Conservation (phyloP, 2,888 invertebrate species). For the Pomacea canaliculata region DNA sequence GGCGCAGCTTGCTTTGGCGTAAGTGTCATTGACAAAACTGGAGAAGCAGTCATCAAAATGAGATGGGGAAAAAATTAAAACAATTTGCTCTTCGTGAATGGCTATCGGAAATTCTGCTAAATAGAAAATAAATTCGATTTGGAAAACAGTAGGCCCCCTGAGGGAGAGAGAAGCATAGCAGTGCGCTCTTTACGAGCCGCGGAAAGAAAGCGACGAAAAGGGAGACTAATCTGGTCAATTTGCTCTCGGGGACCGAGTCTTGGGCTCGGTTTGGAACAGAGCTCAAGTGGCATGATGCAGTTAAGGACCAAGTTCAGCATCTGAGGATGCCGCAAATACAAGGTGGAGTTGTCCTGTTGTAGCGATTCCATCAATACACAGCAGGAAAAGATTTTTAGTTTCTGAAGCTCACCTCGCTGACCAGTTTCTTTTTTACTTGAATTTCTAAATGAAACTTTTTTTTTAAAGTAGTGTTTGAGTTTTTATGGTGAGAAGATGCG, state of each 20-base stretch:
- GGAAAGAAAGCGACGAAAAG: conserved; percentile 11
- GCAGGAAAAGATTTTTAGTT: no score
- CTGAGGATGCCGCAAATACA: no score
- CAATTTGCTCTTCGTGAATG: conserved; percentile 26
- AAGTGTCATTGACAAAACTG: conserved; percentile 22
- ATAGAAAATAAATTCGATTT: conserved; percentile 28
- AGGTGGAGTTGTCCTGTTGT: no score
- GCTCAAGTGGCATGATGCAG: conserved; percentile 11
- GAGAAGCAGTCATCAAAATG: background rate
- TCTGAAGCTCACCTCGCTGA: no score
- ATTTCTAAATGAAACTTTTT: no score
- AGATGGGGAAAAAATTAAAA: conserved; percentile 17
- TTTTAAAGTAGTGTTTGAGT: no score
- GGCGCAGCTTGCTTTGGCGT: background rate
- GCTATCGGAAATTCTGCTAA: conserved; percentile 25
- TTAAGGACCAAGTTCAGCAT: background rate
- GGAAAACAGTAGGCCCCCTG: background rate
- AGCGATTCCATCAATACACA: no score
- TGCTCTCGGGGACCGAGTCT: conserved; percentile 6
- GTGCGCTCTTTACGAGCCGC: background rate
- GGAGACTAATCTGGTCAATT: conserved; percentile 27
- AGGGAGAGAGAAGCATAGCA: background rate
- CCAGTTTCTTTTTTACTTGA: no score
- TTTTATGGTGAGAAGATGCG: no score
- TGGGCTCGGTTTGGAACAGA: background rate